Evolutionary conservation across 2,797 vertebrate genomes (phyloP).

Genomic region (Enteromius fasciolatus): DNA sequence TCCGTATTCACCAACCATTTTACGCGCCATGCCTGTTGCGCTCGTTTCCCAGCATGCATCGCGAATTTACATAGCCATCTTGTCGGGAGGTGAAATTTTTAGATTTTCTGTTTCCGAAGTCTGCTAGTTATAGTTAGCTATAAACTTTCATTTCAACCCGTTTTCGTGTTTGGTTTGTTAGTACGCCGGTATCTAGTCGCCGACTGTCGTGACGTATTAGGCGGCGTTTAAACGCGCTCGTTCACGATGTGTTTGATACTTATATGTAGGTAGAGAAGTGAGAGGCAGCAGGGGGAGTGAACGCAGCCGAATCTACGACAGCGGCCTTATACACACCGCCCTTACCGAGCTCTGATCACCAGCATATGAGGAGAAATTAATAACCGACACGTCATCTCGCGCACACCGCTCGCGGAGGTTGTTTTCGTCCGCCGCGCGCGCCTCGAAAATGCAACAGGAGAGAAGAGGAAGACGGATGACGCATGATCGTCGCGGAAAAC

Average conservation of each 20-base stretch:
- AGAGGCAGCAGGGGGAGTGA: constrained; percentile 72
- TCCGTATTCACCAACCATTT: constrained; percentile 58
- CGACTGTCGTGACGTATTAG: background rate
- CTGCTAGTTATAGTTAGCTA: constrained; percentile 44
- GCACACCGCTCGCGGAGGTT: constrained; percentile 22
- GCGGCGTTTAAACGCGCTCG: constrained; percentile 54
- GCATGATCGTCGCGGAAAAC: constrained; percentile 72
- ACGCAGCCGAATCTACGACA: constrained; percentile 72
- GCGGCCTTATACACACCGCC: constrained; percentile 61
- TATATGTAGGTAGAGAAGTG: constrained; percentile 84
- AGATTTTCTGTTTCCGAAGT: constrained; percentile 63
- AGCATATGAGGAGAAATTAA: constrained; percentile 13
- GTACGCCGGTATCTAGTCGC: background rate
- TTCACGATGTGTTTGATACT: constrained; percentile 79
- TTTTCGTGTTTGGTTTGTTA: background rate
- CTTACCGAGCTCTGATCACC: constrained; percentile 24
- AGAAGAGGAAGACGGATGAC: constrained; percentile 74
- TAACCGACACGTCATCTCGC: constrained; percentile 49
- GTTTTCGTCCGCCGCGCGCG: constrained; percentile 51
- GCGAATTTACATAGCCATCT: constrained; percentile 81
- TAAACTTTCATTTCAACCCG: constrained; percentile 7
- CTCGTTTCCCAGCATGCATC: constrained; percentile 70
- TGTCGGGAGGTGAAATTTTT: constrained; percentile 76
- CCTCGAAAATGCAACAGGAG: constrained; percentile 80
- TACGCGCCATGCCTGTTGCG: constrained; percentile 68